phyloP scores from a whole-genome alignment of 2,888 invertebrate species.

The Heteropelma amictum region DNA sequence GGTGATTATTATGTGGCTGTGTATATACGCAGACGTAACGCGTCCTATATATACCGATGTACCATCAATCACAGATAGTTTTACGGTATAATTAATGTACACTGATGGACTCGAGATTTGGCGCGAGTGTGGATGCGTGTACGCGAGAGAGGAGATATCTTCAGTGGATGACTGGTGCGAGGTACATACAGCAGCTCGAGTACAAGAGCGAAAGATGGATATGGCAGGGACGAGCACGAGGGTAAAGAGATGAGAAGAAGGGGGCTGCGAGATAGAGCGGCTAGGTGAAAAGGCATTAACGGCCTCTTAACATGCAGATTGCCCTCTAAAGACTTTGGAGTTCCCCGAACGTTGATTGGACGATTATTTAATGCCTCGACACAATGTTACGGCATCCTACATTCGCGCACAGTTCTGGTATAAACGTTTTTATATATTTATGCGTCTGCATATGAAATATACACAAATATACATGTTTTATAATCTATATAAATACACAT shows the following conservation, averaged over 20 bases:
- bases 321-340: slow-evolving; percentile 74
- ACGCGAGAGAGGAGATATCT: slow-evolving; percentile 21
- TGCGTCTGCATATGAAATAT: background rate
- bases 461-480: slow-evolving; percentile 4
- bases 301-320: slow-evolving; percentile 77
- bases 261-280: slow-evolving; percentile 61
- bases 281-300: slow-evolving; percentile 76
- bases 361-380: slow-evolving; percentile 74
- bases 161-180: slow-evolving; percentile 32
- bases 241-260: slow-evolving; percentile 27
- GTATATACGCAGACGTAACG: background rate
- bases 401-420: slow-evolving; percentile 40
- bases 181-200: slow-evolving; percentile 20
- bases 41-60: background rate
- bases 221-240: no score
- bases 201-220: slow-evolving; percentile 13
- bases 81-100: background rate
- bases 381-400: slow-evolving; percentile 49
- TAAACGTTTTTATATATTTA: background rate
- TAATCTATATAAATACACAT: background rate
- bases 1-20: slow-evolving; percentile 20
- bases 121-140: background rate
- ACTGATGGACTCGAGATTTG: slow-evolving; percentile 27
- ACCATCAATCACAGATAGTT: background rate
- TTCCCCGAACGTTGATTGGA: slow-evolving; percentile 75